Base-by-base conservation (phyloP, 2,113 vertebrate species). In the Pelobates fuscus region DNA sequence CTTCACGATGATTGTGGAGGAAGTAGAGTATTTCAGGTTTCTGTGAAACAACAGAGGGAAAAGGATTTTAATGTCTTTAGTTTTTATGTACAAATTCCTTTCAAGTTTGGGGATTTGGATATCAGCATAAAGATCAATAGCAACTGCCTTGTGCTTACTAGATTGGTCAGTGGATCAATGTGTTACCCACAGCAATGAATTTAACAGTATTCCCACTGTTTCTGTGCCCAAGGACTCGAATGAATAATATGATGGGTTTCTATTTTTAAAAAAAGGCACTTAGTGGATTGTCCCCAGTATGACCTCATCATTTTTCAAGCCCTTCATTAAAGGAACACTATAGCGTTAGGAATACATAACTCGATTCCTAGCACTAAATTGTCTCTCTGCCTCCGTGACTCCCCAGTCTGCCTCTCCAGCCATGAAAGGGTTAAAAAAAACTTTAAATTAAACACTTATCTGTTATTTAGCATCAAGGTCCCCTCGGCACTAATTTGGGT, bases 121-220 rank as follows among this genome's bases (percentile, higher is more conserved):
- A 70, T 71, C 69, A 71, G 69, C 55, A 60, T 27, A 60, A 71
- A 32, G 57, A 71, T 71, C 69, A 61, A 71, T 71, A 61, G 57
- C 44, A 60, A 25, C 23, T 71, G 57, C 57, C 41, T 60, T 61
- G 69, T 61, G 69, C 21, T 71, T 71, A 55, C 57, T 71, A 71
- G 57, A 60, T 59, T 71, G 69, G 69, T 61, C 69, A 71, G 57
- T 61, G 37, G 57, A 71, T 71, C 69, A 61, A 71, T 71, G 30
- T 61, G 57, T 46, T 71, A 57, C 69, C 69, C 57, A 17, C 57
- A 71, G 69, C 69, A 71, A 61, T 49, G 25, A 23, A 18, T 37
- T 61, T 61, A 23, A 59, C 37, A 61, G 58, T 71, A 71, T 71
- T 71, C 69, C 59, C 57, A 61, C 15, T 44, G 69, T 32, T 71